A percentile compares a stretch with the other conserved stretches of the same genome.
These are phyloP conservation scores for Charaxes varanes DNA, from an alignment of 1,140 invertebrate genomes.

Conservation along the genomic window DNA sequence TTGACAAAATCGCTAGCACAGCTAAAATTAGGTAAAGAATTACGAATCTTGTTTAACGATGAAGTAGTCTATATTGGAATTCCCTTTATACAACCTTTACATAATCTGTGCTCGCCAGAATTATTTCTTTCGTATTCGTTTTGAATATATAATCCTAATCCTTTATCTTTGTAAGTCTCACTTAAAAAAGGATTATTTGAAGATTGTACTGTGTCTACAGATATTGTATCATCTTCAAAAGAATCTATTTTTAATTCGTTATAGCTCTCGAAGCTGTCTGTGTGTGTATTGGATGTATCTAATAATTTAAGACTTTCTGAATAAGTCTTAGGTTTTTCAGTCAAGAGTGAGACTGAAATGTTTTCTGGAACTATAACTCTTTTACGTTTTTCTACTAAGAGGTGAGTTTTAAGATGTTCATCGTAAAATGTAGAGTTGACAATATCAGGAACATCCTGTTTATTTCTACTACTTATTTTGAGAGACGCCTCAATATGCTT, in stretches of 20 bases:
- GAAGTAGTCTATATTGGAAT: too few species aligned
- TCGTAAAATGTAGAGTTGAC: slow-evolving; percentile 65
- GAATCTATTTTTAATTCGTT: slow-evolving; percentile 16
- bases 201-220: slow-evolving; percentile 28
- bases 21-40: too few species aligned
- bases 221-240: slow-evolving; percentile 36
- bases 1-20: too few species aligned
- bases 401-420: slow-evolving; percentile 27
- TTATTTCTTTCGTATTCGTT: slow-evolving; percentile 59
- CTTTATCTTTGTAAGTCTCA: slow-evolving; percentile 39
- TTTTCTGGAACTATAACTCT: slow-evolving; percentile 54
- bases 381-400: slow-evolving; percentile 32
- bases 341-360: slow-evolving; percentile 52
- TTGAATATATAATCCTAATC: slow-evolving; percentile 38
- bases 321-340: slow-evolving; percentile 37
- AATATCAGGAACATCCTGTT: slow-evolving; percentile 56
- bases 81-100: too few species aligned
- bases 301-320: slow-evolving; percentile 10
- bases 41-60: too few species aligned
- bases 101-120: too few species aligned
- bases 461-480: slow-evolving; percentile 17
- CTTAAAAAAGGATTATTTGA: slow-evolving; percentile 52
- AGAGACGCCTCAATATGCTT: too few species aligned
- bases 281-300: background rate
- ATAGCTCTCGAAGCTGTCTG: slow-evolving; percentile 12